Conservation (phyloP, 2,797 vertebrate species). For the Gephyroberyx darwinii region DNA sequence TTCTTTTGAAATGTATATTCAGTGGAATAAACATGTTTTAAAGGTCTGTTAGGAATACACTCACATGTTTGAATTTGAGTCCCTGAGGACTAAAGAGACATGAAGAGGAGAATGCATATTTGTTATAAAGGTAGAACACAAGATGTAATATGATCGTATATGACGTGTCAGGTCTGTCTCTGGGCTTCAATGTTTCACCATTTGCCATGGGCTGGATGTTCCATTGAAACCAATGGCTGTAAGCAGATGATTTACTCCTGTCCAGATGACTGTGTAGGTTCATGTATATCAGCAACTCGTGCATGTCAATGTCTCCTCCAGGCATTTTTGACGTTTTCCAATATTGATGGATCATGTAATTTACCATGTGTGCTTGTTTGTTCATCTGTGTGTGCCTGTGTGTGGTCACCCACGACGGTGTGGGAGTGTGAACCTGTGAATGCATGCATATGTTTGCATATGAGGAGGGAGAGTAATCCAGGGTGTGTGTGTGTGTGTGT, state of each 20-base stretch:
- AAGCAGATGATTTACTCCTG: background rate
- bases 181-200: too few species aligned
- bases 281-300: conserved; percentile 3
- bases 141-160: background rate
- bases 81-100: conserved; percentile 1
- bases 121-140: conserved; percentile 12
- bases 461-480: background rate
- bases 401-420: background rate
- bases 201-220: too few species aligned
- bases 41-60: background rate
- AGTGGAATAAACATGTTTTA: background rate
- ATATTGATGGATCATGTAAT: too few species aligned
- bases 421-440: background rate
- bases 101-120: conserved; percentile 16
- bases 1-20: conserved; percentile 10
- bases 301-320: background rate
- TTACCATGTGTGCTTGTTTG: too few species aligned
- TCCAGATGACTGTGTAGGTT: background rate
- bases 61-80: background rate
- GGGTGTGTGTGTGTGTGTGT: conserved; percentile 7
- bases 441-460: background rate
- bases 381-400: background rate
- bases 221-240: background rate
- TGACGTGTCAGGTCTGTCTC: background rate
- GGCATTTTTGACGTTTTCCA: too few species aligned